These are phyloP conservation scores for Hydractinia symbiolongicarpus DNA, from an alignment of 30 jellyfish, hydroid and myxozoan genomes.

Conservation along the genomic window DNA sequence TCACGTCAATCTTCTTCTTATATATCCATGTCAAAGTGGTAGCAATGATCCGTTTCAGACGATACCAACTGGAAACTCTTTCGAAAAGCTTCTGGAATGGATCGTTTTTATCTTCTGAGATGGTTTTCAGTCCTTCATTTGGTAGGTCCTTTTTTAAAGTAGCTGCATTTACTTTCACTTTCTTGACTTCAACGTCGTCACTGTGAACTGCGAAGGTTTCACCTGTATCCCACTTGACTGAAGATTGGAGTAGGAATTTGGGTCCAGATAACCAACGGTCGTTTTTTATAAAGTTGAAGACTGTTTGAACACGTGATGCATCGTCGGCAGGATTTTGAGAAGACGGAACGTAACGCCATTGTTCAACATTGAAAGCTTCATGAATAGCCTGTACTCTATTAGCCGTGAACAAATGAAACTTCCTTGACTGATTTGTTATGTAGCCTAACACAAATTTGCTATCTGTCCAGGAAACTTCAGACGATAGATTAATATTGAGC, in stretches of 20 bases:
- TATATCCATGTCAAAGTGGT: neutral
- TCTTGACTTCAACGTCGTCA: no score
- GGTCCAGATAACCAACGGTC: no score
- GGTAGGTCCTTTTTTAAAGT: no score
- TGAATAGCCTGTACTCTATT: constrained; percentile 38
- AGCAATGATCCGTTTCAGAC: neutral
- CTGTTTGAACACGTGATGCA: constrained; percentile 50
- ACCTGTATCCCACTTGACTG: no score
- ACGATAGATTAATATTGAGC: constrained; percentile 13
- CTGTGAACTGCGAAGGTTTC: no score
- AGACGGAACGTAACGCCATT: constrained; percentile 39
- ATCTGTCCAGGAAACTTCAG: constrained; percentile 52
- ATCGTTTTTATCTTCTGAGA: neutral
- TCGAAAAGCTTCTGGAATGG: neutral
- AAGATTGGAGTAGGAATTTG: no score
- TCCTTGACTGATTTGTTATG: constrained; percentile 25
- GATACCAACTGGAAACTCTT: constrained; percentile 12
- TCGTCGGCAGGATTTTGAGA: constrained; percentile 41
- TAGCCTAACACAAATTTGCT: constrained; percentile 34
- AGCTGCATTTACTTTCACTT: no score
- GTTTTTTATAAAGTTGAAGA: no score
- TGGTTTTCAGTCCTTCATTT: no score
- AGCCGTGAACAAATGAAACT: constrained; percentile 39
- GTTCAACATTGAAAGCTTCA: constrained; percentile 39
- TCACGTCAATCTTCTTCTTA: neutral